These are phyloP conservation scores for Drosophila meridiana DNA, from an alignment of 2,888 invertebrate genomes.

Conservation along the genomic window DNA sequence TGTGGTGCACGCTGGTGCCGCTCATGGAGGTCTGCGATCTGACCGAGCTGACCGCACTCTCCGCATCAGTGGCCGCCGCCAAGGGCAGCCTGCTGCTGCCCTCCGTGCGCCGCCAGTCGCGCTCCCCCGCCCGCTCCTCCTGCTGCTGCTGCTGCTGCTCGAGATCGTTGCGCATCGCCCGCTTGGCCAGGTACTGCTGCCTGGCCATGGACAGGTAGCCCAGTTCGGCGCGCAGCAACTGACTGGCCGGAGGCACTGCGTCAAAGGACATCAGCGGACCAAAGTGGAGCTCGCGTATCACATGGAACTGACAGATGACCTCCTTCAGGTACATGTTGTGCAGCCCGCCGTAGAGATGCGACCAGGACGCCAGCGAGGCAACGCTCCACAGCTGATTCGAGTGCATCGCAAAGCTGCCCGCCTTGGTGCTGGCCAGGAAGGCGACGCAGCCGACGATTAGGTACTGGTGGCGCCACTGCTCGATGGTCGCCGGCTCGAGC, in stretches of 20 bases:
- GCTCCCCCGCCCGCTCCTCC: neutral
- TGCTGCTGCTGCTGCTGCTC: neutral
- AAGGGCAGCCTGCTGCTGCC: neutral
- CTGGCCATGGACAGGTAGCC: constrained; percentile 53
- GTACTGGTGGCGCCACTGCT: constrained; percentile 90
- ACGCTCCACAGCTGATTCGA: constrained; percentile 99
- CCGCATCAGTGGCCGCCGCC: neutral
- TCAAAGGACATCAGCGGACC: constrained; percentile 93
- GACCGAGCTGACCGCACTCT: neutral
- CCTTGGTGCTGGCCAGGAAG: constrained; percentile 93
- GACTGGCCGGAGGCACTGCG: constrained; percentile 76
- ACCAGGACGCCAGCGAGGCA: constrained; percentile 96
- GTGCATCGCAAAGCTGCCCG: constrained; percentile 98
- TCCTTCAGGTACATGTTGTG: constrained; percentile 99
- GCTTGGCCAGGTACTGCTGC: neutral
- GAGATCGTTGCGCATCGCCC: too few species aligned
- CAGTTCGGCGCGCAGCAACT: constrained; percentile 67
- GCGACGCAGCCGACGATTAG: constrained; percentile 96
- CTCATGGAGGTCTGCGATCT: neutral
- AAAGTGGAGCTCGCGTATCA: constrained; percentile 96
- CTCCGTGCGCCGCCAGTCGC: neutral
- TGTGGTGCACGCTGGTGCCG: constrained; percentile 18
- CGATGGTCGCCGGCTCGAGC: constrained; percentile 90
- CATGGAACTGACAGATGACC: constrained; percentile 96
- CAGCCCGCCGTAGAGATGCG: constrained; percentile 96